These are phyloP conservation scores for Octopus bimaculoides DNA, from an alignment of 1,140 invertebrate genomes.

Conservation along the genomic window DNA sequence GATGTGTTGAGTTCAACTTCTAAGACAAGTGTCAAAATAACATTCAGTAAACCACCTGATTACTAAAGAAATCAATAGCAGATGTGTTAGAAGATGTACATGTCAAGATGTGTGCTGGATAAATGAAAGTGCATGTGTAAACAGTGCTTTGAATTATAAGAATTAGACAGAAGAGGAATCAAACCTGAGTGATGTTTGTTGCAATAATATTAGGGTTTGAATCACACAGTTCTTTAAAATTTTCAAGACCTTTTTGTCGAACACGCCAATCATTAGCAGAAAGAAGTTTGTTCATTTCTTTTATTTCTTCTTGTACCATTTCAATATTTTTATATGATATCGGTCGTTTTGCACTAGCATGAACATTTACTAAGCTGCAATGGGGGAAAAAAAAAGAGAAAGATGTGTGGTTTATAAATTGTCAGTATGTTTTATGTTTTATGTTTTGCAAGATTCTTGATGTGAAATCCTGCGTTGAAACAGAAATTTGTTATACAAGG, in stretches of 20 bases:
- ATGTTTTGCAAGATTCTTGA: background rate
- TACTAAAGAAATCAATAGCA: too few relatives aligned
- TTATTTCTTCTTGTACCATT: conserved; percentile 49
- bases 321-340: conserved; percentile 24
- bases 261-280: conserved; percentile 50
- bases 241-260: conserved; percentile 46
- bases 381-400: background rate
- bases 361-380: background rate
- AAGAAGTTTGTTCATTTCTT: conserved; percentile 42
- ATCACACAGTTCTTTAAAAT: conserved; percentile 48
- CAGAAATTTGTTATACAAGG: background rate
- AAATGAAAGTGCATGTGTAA: too few relatives aligned
- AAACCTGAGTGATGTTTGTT: conserved; percentile 48
- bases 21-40: too few relatives aligned
- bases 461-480: background rate
- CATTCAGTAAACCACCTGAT: too few relatives aligned
- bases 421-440: background rate
- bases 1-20: too few relatives aligned
- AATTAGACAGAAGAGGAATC: too few relatives aligned
- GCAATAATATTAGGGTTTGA: conserved; percentile 37
- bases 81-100: too few relatives aligned
- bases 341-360: background rate
- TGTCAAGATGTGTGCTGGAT: too few relatives aligned
- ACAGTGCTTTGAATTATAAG: too few relatives aligned
- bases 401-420: background rate